phyloP scores from a whole-genome alignment of 2,888 invertebrate genomes.

The Andrena hattorfiana region DNA sequence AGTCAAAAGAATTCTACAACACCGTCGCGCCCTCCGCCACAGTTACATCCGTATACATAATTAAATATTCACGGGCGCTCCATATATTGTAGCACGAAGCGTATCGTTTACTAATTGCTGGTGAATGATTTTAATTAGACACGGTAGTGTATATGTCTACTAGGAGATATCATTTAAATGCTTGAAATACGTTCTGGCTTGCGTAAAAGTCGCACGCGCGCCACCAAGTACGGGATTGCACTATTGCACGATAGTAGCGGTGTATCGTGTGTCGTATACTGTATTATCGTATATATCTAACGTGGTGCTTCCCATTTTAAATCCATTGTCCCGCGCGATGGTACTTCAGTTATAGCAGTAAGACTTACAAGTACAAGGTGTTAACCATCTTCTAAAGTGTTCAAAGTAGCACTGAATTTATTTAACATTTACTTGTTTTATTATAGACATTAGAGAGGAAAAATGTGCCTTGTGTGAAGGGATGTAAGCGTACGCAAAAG shows the following conservation, averaged over 20 bases:
- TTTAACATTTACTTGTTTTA: constrained; percentile 68
- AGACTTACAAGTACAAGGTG: constrained; percentile 62
- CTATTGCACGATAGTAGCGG: constrained; percentile 37
- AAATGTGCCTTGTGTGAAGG: constrained; percentile 62
- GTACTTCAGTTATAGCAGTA: constrained; percentile 49
- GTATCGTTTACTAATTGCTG: constrained; percentile 48
- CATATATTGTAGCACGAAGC: constrained; percentile 23
- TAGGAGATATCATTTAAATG: constrained; percentile 44
- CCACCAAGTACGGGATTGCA: constrained; percentile 39
- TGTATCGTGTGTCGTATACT: constrained; percentile 31
- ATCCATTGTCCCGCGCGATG: constrained; percentile 34
- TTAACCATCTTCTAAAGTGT: constrained; percentile 55
- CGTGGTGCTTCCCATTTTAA: constrained; percentile 45
- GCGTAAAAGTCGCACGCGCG: constrained; percentile 33
- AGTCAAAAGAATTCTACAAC: constrained; percentile 83
- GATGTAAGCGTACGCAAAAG: constrained; percentile 62
- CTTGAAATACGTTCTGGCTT: constrained; percentile 26
- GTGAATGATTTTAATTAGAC: constrained; percentile 52
- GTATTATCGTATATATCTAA: constrained; percentile 58
- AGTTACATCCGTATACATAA: constrained; percentile 82
- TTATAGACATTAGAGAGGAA: constrained; percentile 37
- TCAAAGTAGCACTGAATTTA: constrained; percentile 48
- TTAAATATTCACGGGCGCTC: constrained; percentile 43
- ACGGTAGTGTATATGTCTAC: constrained; percentile 41
- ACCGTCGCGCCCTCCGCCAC: constrained; percentile 76